Conservation (phyloP, 2,797 vertebrate species). For the Petrocephalus schoutedeni region DNA sequence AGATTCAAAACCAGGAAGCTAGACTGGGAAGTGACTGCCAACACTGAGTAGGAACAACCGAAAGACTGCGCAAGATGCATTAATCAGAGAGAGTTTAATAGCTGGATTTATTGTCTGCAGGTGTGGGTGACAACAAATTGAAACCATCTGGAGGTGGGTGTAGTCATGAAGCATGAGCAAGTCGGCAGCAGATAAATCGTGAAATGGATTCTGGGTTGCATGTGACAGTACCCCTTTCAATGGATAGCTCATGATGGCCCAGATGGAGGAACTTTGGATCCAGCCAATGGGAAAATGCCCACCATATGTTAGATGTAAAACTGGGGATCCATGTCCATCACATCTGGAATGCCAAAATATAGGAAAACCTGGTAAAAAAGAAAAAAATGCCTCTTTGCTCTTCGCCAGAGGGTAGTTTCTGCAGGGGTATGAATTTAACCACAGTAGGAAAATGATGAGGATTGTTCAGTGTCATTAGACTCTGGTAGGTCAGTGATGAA, state of each 20-base stretch:
- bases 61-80: background rate
- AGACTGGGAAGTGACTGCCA: background rate
- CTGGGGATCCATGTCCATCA: background rate
- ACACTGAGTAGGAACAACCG: background rate
- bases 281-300: background rate
- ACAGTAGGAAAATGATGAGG: background rate
- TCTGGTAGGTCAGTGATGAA: background rate
- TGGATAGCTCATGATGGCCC: background rate
- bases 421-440: background rate
- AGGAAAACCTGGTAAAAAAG: background rate
- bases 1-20: background rate
- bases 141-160: background rate
- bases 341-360: background rate
- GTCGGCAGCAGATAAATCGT: background rate
- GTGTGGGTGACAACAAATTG: background rate
- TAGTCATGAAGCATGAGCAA: background rate
- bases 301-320: background rate
- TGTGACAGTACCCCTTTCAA: background rate
- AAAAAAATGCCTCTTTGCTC: background rate
- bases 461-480: background rate
- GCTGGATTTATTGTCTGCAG: constrained; percentile 2
- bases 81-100: constrained; percentile 2
- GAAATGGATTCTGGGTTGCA: background rate
- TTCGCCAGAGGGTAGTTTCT: background rate
- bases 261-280: background rate